Percentiles rank a stretch among this genome's conserved stretches.
phyloP scores from a whole-genome alignment of 2,888 invertebrate genomes.

The Syritta pipiens region DNA sequence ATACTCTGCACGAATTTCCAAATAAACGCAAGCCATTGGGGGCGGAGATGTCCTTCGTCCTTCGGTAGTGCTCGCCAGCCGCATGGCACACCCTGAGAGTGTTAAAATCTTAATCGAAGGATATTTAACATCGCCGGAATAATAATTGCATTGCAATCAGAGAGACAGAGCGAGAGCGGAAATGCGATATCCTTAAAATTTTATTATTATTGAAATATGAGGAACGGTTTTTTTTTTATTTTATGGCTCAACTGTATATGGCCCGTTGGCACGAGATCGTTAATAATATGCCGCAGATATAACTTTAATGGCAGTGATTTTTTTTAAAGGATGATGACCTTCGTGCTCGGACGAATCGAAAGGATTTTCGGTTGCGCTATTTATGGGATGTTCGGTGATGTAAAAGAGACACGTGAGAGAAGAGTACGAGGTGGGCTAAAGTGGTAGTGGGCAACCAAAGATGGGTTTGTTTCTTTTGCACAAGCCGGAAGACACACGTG shows the following conservation, averaged over 20 bases:
- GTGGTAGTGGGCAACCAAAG: too few relatives aligned
- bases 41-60: constrained; percentile 6
- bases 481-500: too few relatives aligned
- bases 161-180: constrained; percentile 41
- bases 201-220: constrained; percentile 56
- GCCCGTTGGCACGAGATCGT: constrained; percentile 54
- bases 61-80: not conserved
- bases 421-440: too few relatives aligned
- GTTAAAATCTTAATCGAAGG: constrained; percentile 45
- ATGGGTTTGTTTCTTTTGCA: too few relatives aligned
- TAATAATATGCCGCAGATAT: constrained; percentile 42
- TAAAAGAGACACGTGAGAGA: too few relatives aligned
- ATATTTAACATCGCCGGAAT: constrained; percentile 54
- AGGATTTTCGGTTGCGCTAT: too few relatives aligned
- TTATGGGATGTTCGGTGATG: too few relatives aligned
- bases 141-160: constrained; percentile 61
- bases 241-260: constrained; percentile 19
- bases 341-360: not conserved
- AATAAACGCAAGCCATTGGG: not conserved
- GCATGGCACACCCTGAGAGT: constrained; percentile 11
- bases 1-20: constrained; percentile 36
- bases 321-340: not conserved
- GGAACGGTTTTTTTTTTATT: constrained; percentile 21
- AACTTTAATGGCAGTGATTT: constrained; percentile 43
- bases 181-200: constrained; percentile 53